Base-by-base conservation (phyloP, 2,888 invertebrate species). In the Papilio protenor region DNA sequence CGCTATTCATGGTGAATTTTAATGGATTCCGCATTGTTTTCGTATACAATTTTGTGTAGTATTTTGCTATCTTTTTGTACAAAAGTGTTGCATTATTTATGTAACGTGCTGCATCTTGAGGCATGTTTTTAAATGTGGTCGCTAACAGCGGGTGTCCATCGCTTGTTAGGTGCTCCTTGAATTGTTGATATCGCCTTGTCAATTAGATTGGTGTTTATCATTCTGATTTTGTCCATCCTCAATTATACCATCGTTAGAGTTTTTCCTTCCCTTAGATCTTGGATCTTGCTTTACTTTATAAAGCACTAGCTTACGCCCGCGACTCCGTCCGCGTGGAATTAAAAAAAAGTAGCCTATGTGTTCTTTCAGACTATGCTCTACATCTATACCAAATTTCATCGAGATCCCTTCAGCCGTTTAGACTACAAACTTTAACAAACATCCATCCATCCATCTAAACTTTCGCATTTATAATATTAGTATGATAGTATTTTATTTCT, bases 61-160 rank as follows among this genome's bases (percentile, higher is more conserved):
- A 5, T 16, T 52, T 61, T 73, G 23, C 64, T 61, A 12, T 18
- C 18, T 64, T 64, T 64, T 74, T 59, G 12, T 61, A 87, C 49
- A 18, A 21, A 12, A n/a, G 16, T 66, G 23, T 72, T 79, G 73
- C 27, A 79, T 79, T 78, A 78, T 78, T 78, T 76, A 78, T 75
- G 21, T 72, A 0, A 16, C 23, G 57, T 10, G 85, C 23, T 47
- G 45, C 57, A 33, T 90, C 90, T 89, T 75, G 27, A 64, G 81
- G 81, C 83, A 87, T 89, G 88, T 87, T 91, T 87, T 80, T 73
- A 79, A 84, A 82, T 81, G 71, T 76, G 74, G 80, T 81, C 81
- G 81, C 59, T 76, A 83, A 80, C 80, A 75, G 75, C 79, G 73
- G 79, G 79, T 52, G 79, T 73, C 74, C 80, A 12, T 47, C 16